These are phyloP conservation scores for Ophion ventricosus DNA, from an alignment of 2,888 invertebrate genomes.

Conservation along the genomic window DNA sequence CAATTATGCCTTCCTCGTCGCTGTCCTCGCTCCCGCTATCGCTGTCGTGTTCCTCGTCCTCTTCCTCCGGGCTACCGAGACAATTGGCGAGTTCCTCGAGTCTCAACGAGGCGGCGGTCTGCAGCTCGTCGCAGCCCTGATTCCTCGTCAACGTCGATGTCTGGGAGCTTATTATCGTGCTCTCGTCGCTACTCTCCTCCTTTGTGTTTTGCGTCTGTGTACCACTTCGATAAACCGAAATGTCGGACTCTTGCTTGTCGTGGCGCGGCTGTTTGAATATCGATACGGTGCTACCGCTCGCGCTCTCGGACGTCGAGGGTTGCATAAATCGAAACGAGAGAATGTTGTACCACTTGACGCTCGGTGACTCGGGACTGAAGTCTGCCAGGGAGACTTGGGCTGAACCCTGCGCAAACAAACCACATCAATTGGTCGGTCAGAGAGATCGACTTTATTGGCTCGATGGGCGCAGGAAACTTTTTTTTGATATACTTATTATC, in stretches of 20 bases:
- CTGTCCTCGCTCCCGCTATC: slow-evolving; percentile 81
- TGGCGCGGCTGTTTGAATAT: slow-evolving; percentile 78
- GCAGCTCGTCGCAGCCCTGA: slow-evolving; percentile 85
- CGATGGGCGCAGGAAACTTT: too few species aligned
- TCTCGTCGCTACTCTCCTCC: slow-evolving; percentile 98
- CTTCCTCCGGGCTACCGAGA: slow-evolving; percentile 82
- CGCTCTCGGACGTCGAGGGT: slow-evolving; percentile 81
- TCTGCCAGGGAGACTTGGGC: slow-evolving; percentile 98
- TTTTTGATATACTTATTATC: too few species aligned
- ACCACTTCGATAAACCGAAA: slow-evolving; percentile 81
- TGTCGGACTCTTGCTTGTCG: slow-evolving; percentile 84
- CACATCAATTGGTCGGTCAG: neutral
- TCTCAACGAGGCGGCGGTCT: slow-evolving; percentile 84
- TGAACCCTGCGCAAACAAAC: slow-evolving; percentile 89
- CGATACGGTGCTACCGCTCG: slow-evolving; percentile 70
- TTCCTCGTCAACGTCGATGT: slow-evolving; percentile 97
- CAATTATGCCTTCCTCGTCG: slow-evolving; percentile 80
- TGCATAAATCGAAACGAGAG: slow-evolving; percentile 92
- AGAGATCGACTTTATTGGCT: too few species aligned
- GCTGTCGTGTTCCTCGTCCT: slow-evolving; percentile 82
- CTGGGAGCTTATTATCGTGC: slow-evolving; percentile 97
- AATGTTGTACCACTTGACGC: slow-evolving; percentile 97
- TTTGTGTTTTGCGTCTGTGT: slow-evolving; percentile 83
- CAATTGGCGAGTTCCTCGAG: slow-evolving; percentile 85
- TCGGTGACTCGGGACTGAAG: slow-evolving; percentile 92